These are phyloP conservation scores for Ashinkailepas kermadecensis DNA, from an alignment of 2,888 invertebrate genomes.

Conservation along the genomic window DNA sequence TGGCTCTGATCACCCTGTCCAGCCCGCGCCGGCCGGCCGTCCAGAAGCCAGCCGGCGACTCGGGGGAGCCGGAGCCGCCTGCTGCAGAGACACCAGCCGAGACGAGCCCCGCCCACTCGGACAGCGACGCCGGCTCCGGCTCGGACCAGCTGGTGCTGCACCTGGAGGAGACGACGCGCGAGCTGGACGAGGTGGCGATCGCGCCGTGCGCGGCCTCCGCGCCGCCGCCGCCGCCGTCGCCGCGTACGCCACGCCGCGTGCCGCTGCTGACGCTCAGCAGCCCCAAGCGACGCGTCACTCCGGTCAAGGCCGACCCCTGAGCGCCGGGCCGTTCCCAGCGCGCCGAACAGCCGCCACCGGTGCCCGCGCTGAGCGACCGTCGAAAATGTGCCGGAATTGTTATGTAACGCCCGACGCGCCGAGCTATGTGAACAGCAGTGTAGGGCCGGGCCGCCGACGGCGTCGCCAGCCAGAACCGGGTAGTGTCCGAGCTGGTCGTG, in stretches of 20 bases:
- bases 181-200: not conserved
- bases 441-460: too few relatives aligned
- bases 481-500: too few relatives aligned
- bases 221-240: constrained; percentile 14
- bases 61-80: too few relatives aligned
- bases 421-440: too few relatives aligned
- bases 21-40: not conserved
- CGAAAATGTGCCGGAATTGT: too few relatives aligned
- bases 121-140: not conserved
- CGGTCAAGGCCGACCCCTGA: not conserved
- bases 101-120: too few relatives aligned
- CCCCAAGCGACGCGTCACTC: constrained; percentile 18
- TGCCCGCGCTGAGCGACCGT: not conserved
- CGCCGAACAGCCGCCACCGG: not conserved
- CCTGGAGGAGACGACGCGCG: constrained; percentile 16
- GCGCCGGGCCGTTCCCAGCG: not conserved
- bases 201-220: not conserved
- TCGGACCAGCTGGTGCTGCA: not conserved
- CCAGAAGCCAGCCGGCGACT: not conserved
- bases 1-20: not conserved
- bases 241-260: constrained; percentile 25
- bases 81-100: not conserved
- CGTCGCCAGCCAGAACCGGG: too few relatives aligned
- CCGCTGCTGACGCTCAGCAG: constrained; percentile 28
- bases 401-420: too few relatives aligned